Percentiles rank a stretch among this genome's conserved stretches.
Conservation (phyloP, 2,797 vertebrate genomes). For the Tapirus indicus region DNA sequence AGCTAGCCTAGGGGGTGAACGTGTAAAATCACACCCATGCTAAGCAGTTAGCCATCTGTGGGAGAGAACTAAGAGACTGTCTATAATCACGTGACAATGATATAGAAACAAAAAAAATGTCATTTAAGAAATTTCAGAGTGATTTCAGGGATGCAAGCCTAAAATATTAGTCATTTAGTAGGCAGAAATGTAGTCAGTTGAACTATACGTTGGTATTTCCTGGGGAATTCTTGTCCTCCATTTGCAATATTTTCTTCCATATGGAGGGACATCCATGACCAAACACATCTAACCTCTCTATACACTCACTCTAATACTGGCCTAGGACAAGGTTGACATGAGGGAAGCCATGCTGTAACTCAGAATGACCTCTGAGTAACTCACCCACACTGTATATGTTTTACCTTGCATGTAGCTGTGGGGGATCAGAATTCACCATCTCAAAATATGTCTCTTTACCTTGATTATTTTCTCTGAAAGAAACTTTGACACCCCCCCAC, state of each 20-base stretch:
- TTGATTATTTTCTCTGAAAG: too few relatives aligned
- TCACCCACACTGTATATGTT: too few relatives aligned
- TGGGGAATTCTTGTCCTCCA: not conserved
- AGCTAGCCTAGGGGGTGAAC: not conserved
- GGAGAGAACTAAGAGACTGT: not conserved
- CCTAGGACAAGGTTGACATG: too few relatives aligned
- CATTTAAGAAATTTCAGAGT: not conserved
- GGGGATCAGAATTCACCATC: too few relatives aligned
- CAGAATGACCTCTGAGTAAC: too few relatives aligned
- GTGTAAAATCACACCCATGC: not conserved
- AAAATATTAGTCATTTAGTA: not conserved
- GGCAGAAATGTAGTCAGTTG: not conserved
- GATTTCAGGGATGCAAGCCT: not conserved
- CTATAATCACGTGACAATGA: not conserved
- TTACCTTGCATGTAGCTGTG: too few relatives aligned
- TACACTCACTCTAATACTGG: not conserved
- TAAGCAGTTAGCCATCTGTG: not conserved
- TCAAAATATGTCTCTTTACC: too few relatives aligned
- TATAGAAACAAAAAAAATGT: not conserved
- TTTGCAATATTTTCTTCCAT: not conserved
- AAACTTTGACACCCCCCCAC: too few relatives aligned
- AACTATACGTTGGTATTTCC: not conserved
- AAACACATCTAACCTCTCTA: not conserved
- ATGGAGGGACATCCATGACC: not conserved
- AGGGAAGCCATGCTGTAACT: too few relatives aligned